phyloP scores from a whole-genome alignment of 2,113 vertebrate genomes.

The Tenebrosternarchus preto region DNA sequence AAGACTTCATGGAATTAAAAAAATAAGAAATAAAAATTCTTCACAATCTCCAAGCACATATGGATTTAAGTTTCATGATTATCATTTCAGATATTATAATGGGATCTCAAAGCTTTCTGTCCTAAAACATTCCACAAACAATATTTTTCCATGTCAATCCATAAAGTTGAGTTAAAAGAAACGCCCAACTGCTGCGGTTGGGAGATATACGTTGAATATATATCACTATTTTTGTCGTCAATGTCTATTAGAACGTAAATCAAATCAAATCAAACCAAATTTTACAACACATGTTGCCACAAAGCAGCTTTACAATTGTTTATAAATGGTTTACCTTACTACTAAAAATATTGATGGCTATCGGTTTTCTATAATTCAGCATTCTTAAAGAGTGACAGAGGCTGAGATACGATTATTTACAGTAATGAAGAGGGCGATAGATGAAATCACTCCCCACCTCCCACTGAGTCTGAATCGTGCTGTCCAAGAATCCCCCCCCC shows the following conservation, averaged over 20 bases:
- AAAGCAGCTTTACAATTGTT: too few relatives aligned
- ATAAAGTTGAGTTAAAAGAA: background rate
- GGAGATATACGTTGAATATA: too few relatives aligned
- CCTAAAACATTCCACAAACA: background rate
- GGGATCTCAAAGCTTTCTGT: background rate
- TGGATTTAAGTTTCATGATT: background rate
- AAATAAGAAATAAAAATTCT: too few relatives aligned
- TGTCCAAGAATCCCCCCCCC: background rate
- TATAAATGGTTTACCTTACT: too few relatives aligned
- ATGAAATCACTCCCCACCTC: too few relatives aligned
- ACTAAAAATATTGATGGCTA: too few relatives aligned
- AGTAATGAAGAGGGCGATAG: background rate
- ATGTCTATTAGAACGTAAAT: too few relatives aligned
- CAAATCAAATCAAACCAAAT: too few relatives aligned
- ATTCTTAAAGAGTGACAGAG: background rate
- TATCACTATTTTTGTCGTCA: too few relatives aligned
- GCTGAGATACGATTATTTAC: background rate
- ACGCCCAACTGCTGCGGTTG: background rate
- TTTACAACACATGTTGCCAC: too few relatives aligned
- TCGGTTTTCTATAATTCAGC: too few relatives aligned
- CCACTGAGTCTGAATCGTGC: background rate
- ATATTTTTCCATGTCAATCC: background rate
- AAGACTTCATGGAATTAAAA: slow-evolving; percentile 6
- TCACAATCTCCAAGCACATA: background rate
- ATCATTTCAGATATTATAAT: background rate